Evolutionary conservation across 2,113 vertebrate genomes (phyloP).

Genomic region (Heterotis niloticus): DNA sequence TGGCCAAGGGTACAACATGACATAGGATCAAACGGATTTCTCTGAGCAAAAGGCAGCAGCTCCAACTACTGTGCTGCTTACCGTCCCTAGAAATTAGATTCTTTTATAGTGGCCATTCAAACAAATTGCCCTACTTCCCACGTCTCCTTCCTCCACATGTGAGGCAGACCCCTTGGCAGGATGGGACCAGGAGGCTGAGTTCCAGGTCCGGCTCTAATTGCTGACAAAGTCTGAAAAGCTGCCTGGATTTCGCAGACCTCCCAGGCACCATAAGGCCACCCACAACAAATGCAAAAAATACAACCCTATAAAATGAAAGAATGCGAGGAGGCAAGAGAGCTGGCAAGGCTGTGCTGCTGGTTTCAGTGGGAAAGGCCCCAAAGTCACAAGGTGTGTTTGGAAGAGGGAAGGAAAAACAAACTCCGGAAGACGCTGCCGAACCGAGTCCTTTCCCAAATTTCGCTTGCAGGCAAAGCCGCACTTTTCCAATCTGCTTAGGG

Average conservation of each 20-base stretch:
- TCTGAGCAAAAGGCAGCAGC: too few relatives aligned
- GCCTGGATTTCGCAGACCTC: not conserved
- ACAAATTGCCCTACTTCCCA: not conserved
- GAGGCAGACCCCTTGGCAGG: not conserved
- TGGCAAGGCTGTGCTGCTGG: not conserved
- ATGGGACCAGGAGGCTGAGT: not conserved
- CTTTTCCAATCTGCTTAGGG: too few relatives aligned
- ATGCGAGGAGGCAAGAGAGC: too few relatives aligned
- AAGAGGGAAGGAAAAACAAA: too few relatives aligned
- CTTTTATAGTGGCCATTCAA: too few relatives aligned
- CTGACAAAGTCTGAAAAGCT: not conserved
- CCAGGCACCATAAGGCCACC: not conserved
- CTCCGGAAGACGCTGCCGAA: too few relatives aligned
- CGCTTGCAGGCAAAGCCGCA: too few relatives aligned
- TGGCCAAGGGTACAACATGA: too few relatives aligned
- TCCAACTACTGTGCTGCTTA: too few relatives aligned
- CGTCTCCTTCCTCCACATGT: not conserved
- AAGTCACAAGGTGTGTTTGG: conserved; percentile 1
- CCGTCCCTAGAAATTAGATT: too few relatives aligned
- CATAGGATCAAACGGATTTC: too few relatives aligned
- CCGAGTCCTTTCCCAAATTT: too few relatives aligned
- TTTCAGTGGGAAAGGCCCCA: not conserved
- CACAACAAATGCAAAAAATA: not conserved
- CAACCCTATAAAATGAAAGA: not conserved
- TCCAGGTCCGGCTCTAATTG: not conserved